These are phyloP conservation scores for Alosa alosa DNA, from an alignment of 2,113 vertebrate species.

Conservation along the genomic window DNA sequence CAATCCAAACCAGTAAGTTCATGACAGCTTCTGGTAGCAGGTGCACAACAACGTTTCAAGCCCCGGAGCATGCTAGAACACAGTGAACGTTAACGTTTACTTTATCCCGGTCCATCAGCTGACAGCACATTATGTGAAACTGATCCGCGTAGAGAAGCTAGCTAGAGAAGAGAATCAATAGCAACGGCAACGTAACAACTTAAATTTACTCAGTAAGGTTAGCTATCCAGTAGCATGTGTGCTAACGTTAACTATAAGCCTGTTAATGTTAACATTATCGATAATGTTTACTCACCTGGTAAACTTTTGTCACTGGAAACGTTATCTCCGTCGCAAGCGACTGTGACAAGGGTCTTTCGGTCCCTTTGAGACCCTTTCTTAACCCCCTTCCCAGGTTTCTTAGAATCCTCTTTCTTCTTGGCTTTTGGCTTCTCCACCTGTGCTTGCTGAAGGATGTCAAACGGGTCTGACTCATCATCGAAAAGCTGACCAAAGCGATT, in stretches of 20 bases:
- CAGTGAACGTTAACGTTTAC: too few relatives aligned
- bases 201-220: neutral
- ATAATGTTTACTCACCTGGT: slow-evolving; percentile 24
- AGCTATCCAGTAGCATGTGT: neutral
- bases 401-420: slow-evolving; percentile 69
- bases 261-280: too few relatives aligned
- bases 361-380: slow-evolving; percentile 80
- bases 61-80: too few relatives aligned
- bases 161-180: too few relatives aligned
- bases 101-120: too few relatives aligned
- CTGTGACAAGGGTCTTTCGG: slow-evolving; percentile 50
- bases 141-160: too few relatives aligned
- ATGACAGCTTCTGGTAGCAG: too few relatives aligned
- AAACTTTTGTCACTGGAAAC: neutral
- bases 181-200: neutral
- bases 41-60: too few relatives aligned
- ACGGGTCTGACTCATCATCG: slow-evolving; percentile 86
- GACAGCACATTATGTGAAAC: too few relatives aligned
- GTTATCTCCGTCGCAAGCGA: neutral
- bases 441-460: slow-evolving; percentile 77
- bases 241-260: neutral
- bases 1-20: too few relatives aligned
- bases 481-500: slow-evolving; percentile 86
- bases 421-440: slow-evolving; percentile 59
- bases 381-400: slow-evolving; percentile 59